Percentiles rank a stretch among this genome's conserved stretches.
phyloP scores from a whole-genome alignment of 2,888 invertebrate species.

The Magallana nippona region DNA sequence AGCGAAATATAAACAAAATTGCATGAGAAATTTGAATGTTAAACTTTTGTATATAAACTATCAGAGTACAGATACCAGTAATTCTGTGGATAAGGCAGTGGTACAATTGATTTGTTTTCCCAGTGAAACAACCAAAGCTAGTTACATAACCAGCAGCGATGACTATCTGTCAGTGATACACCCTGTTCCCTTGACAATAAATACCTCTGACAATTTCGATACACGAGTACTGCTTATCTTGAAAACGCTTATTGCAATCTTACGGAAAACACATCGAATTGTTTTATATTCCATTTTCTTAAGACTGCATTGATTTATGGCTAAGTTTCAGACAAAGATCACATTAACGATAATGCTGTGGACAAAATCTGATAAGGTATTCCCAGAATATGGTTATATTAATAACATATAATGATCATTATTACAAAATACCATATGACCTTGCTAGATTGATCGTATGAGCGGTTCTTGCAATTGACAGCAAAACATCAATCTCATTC shows the following conservation, averaged over 20 bases:
- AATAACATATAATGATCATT: conserved; percentile 27
- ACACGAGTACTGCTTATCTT: background rate
- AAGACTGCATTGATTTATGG: conserved; percentile 30
- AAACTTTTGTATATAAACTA: too few relatives aligned
- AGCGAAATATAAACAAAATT: too few relatives aligned
- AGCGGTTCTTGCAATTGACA: background rate
- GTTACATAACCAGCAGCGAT: conserved; percentile 8
- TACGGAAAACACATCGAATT: conserved; percentile 18
- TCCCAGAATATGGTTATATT: conserved; percentile 19
- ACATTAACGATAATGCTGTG: conserved; percentile 17
- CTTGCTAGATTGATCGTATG: background rate
- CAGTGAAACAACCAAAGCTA: background rate
- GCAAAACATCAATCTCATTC: background rate
- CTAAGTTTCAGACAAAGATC: conserved; percentile 27
- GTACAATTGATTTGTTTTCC: background rate
- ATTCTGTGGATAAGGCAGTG: too few relatives aligned
- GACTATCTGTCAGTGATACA: background rate
- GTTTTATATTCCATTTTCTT: conserved; percentile 30
- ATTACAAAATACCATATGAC: conserved; percentile 18
- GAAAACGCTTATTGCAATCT: conserved; percentile 28
- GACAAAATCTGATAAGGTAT: conserved; percentile 31
- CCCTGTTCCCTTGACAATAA: conserved; percentile 29
- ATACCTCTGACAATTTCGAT: conserved; percentile 22
- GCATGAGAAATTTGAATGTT: too few relatives aligned
- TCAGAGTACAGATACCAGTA: too few relatives aligned